These are phyloP conservation scores for Notarius lentiginosus DNA, from an alignment of 2,113 vertebrate species.

Conservation along the genomic window DNA sequence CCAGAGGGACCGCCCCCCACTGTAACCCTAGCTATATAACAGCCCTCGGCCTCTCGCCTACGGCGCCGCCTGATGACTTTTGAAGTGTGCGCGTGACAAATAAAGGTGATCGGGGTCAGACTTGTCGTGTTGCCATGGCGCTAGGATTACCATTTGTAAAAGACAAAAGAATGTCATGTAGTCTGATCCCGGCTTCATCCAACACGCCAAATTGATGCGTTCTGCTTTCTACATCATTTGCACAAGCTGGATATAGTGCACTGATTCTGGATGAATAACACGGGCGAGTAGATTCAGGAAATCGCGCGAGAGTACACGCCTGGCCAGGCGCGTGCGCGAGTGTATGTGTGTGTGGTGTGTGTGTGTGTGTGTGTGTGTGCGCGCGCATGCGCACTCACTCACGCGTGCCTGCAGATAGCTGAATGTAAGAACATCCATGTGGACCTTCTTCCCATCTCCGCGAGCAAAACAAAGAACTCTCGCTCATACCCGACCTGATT, in stretches of 20 bases:
- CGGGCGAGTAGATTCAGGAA: background rate
- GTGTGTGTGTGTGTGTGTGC: too few relatives aligned
- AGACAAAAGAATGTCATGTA: too few relatives aligned
- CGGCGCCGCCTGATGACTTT: too few relatives aligned
- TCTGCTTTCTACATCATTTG: background rate
- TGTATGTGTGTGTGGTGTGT: too few relatives aligned
- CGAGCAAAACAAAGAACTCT: background rate
- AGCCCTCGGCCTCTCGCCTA: too few relatives aligned
- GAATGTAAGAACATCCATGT: background rate
- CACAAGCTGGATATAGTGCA: background rate
- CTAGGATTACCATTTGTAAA: too few relatives aligned
- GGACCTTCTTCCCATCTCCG: background rate
- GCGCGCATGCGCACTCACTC: too few relatives aligned
- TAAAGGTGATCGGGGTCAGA: too few relatives aligned
- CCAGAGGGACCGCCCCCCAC: too few relatives aligned
- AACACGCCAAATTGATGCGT: background rate
- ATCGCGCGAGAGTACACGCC: background rate
- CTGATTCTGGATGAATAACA: background rate
- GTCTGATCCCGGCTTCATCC: background rate
- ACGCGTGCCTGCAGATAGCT: slow-evolving; percentile 20
- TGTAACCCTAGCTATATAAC: too few relatives aligned
- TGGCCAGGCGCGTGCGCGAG: background rate
- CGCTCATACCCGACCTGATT: slow-evolving; percentile 18
- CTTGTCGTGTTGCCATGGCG: too few relatives aligned
- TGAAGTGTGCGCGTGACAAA: too few relatives aligned